Conservation (phyloP, 2,797 vertebrate species). For the Gymnoscopelus braueri region DNA sequence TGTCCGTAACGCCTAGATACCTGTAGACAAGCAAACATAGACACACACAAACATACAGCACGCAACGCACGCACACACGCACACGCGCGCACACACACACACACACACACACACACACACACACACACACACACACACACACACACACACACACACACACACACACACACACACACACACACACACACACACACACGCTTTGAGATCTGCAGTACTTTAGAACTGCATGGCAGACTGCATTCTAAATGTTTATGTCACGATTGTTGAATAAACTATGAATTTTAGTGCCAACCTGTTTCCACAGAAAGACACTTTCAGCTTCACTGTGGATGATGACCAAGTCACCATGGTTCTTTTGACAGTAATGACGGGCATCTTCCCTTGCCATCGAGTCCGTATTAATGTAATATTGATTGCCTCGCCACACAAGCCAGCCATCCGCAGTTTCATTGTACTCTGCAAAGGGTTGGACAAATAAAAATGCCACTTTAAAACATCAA, state of each 20-base stretch:
- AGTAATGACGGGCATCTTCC: constrained; percentile 85
- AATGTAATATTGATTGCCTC: constrained; percentile 87
- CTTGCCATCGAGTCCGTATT: constrained; percentile 69
- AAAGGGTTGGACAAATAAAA: constrained; percentile 31
- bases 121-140: not conserved
- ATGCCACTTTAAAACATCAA: not conserved
- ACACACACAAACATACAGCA: not conserved
- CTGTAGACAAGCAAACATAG: constrained; percentile 32
- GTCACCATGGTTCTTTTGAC: constrained; percentile 85
- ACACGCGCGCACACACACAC: not conserved
- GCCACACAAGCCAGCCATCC: constrained; percentile 89
- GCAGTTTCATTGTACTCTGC: constrained; percentile 81
- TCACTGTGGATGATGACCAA: constrained; percentile 83
- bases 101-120: not conserved
- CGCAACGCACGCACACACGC: not conserved
- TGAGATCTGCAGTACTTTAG: not conserved
- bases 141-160: not conserved
- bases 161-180: not conserved
- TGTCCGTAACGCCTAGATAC: constrained; percentile 47
- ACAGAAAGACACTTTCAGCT: constrained; percentile 84
- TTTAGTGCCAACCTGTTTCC: constrained; percentile 71
- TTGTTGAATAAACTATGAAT: not conserved
- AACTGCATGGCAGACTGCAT: not conserved
- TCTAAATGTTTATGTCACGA: no score
- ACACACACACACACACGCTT: constrained; percentile 1